phyloP scores from a whole-genome alignment of 2,113 vertebrate species.

The Grallaria varia region DNA sequence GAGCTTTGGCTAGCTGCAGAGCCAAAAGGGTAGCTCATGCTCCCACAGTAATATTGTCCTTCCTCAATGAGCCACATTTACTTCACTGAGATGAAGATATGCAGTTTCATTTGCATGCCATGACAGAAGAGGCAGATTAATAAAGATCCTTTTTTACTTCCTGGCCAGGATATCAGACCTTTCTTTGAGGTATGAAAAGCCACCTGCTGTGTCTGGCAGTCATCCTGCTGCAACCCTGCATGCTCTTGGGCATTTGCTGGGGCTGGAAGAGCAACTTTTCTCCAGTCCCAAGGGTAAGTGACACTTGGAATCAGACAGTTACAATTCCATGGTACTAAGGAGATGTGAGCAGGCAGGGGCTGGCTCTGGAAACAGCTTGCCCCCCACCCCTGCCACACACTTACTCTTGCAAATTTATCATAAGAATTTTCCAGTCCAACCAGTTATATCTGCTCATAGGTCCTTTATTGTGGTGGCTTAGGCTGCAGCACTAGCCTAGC shows the following conservation, averaged over 20 bases:
- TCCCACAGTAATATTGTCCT: background rate
- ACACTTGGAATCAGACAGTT: background rate
- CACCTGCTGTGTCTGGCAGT: background rate
- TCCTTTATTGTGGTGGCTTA: background rate
- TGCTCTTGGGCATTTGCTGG: background rate
- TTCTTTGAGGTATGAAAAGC: background rate
- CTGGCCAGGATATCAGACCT: background rate
- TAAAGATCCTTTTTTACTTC: background rate
- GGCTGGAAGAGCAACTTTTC: background rate
- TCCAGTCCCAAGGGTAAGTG: background rate
- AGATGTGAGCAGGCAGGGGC: background rate
- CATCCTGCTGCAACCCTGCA: background rate
- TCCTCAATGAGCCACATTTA: background rate
- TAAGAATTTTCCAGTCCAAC: conserved; percentile 13
- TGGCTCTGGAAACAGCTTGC: background rate
- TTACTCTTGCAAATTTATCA: background rate
- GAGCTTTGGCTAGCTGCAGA: background rate
- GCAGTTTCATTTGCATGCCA: background rate
- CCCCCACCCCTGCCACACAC: background rate
- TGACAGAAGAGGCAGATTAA: background rate
- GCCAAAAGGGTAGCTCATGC: background rate
- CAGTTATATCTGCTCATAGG: background rate
- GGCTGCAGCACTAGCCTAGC: background rate
- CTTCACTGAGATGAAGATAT: background rate
- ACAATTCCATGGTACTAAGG: background rate